Conservation (phyloP, 37 sponge, comb jelly and placozoan genomes). For the Lycopodina hypogea region DNA sequence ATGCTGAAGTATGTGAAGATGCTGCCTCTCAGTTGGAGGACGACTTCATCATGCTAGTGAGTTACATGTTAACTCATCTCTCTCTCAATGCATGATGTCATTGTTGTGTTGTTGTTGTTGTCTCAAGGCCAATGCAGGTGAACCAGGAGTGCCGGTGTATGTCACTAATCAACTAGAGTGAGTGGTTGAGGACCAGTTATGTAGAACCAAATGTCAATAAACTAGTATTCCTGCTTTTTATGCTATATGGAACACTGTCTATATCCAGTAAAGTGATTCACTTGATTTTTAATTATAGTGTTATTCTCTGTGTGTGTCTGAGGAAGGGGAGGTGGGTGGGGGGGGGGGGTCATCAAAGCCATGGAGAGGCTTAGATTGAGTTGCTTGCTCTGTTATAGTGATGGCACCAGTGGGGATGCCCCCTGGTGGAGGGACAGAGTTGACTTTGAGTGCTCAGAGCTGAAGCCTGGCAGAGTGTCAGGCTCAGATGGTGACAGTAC, state of each 20-base stretch:
- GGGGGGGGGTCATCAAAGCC: neutral
- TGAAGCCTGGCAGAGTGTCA: neutral
- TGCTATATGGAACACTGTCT: no score
- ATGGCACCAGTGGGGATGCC: neutral
- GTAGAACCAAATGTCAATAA: no score
- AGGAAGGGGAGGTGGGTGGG: constrained; percentile 2
- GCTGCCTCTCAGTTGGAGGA: constrained; percentile 80
- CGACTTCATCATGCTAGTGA: constrained; percentile 81
- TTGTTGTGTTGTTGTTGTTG: neutral
- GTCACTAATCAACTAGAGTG: constrained; percentile 37
- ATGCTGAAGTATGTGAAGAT: constrained; percentile 58
- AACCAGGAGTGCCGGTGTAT: constrained; percentile 51
- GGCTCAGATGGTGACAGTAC: neutral
- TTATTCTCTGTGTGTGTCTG: no score
- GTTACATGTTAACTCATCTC: neutral
- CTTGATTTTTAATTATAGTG: no score
- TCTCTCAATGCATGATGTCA: neutral
- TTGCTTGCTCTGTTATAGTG: neutral
- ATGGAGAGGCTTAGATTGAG: neutral
- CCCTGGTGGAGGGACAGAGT: constrained; percentile 28
- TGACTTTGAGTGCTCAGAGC: constrained; percentile 7
- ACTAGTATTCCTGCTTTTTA: no score
- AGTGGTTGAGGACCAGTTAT: no score
- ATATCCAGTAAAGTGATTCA: no score
- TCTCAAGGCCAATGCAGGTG: constrained; percentile 58